These are phyloP conservation scores for Odontomachus brunneus DNA, from an alignment of 1,140 invertebrate species.

Conservation along the genomic window DNA sequence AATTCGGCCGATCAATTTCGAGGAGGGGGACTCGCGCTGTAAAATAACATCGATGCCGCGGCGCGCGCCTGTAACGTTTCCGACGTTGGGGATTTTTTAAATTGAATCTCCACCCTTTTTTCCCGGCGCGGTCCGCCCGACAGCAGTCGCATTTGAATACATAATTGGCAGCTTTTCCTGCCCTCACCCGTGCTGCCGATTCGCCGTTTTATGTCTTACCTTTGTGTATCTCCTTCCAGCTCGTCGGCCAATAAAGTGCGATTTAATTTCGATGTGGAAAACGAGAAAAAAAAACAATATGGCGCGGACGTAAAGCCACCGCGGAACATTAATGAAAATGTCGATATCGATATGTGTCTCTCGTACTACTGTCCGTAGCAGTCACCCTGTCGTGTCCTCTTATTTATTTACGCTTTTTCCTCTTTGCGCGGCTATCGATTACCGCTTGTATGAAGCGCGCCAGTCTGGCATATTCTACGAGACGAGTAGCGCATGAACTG, in stretches of 20 bases:
- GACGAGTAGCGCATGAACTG: neutral
- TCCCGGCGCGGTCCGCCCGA: neutral
- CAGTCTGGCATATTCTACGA: neutral
- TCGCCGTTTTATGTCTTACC: constrained; percentile 32
- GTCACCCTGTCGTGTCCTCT: neutral
- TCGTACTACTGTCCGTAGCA: neutral
- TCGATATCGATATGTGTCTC: constrained; percentile 18
- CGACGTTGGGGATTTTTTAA: constrained; percentile 20
- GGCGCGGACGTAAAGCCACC: constrained; percentile 1
- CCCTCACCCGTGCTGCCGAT: neutral
- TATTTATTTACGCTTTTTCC: constrained; percentile 46
- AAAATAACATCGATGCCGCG: constrained; percentile 57
- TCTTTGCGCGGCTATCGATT: constrained; percentile 27
- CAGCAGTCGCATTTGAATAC: constrained; percentile 50
- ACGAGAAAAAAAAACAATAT: neutral
- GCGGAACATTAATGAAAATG: constrained; percentile 50
- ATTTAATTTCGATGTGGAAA: constrained; percentile 46
- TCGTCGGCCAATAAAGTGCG: constrained; percentile 7
- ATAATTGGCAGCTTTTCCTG: constrained; percentile 51
- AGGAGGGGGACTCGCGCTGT: neutral
- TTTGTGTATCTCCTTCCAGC: constrained; percentile 12
- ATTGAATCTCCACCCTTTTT: constrained; percentile 47
- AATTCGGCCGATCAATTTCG: constrained; percentile 53
- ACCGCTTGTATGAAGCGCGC: neutral
- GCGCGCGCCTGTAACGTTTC: constrained; percentile 22